Conservation (phyloP, 2,888 invertebrate genomes). For the Peribatodes rhomboidaria region DNA sequence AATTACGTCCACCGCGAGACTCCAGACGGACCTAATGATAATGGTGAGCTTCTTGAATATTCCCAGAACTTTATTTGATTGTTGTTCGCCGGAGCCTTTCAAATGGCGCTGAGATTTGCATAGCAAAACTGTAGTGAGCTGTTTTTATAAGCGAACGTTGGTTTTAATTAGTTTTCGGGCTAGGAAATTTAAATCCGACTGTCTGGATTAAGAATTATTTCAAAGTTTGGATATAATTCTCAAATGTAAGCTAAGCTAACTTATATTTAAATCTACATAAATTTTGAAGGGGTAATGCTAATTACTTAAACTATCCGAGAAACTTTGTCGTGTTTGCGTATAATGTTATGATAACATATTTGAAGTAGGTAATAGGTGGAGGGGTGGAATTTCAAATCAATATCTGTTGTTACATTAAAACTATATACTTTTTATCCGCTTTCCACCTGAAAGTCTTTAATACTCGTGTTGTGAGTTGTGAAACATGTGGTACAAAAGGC, state of each 20-base stretch:
- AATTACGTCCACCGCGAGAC: conserved; percentile 69
- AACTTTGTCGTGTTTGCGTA: not conserved
- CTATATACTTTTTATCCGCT: conserved; percentile 17
- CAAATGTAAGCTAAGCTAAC: not conserved
- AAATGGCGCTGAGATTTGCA: conserved; percentile 37
- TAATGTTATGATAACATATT: too few species aligned
- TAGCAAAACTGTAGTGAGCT: conserved; percentile 33
- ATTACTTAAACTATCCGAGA: not conserved
- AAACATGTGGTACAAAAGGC: conserved; percentile 53
- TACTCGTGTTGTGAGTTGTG: conserved; percentile 39
- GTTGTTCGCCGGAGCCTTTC: conserved; percentile 31
- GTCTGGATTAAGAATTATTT: conserved; percentile 6
- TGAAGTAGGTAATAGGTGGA: too few species aligned
- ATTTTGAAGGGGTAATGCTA: not conserved
- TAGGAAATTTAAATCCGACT: conserved; percentile 13
- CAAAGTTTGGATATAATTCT: not conserved
- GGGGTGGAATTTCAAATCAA: too few species aligned
- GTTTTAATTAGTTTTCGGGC: conserved; percentile 39
- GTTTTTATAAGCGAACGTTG: conserved; percentile 34
- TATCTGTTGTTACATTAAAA: too few species aligned
- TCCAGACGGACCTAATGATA: conserved; percentile 78
- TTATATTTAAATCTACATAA: too few species aligned
- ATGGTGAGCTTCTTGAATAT: conserved; percentile 64
- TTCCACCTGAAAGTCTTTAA: conserved; percentile 34
- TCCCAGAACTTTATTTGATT: conserved; percentile 33